These are phyloP conservation scores for Clamator glandarius DNA, from an alignment of 2,797 vertebrate genomes.

Conservation along the genomic window DNA sequence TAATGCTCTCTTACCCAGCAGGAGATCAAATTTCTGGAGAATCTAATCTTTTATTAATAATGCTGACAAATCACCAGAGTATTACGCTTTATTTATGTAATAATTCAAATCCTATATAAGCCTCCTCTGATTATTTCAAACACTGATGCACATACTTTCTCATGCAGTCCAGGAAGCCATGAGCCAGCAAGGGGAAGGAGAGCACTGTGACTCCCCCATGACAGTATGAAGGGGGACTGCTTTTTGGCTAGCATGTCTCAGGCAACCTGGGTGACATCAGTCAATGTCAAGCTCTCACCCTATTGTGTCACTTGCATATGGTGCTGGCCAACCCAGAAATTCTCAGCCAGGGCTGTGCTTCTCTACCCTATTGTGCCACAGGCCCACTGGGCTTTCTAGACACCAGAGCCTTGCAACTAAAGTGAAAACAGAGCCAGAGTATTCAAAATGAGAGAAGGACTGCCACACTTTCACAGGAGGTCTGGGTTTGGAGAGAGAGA, in stretches of 20 bases:
- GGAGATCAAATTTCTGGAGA: slow-evolving; percentile 70
- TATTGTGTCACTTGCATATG: neutral
- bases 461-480: neutral
- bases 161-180: neutral
- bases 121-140: slow-evolving; percentile 31
- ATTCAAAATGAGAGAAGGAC: neutral
- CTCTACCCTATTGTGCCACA: neutral
- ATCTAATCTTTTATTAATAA: slow-evolving; percentile 77
- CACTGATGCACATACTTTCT: neutral
- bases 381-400: neutral
- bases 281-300: neutral
- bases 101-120: slow-evolving; percentile 61
- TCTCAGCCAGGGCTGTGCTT: neutral
- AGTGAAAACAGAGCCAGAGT: neutral
- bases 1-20: slow-evolving; percentile 52
- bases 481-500: neutral
- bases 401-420: neutral
- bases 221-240: neutral
- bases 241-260: neutral
- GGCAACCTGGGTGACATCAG: neutral
- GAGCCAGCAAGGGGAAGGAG: neutral
- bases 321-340: neutral
- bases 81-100: slow-evolving; percentile 65
- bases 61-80: slow-evolving; percentile 66
- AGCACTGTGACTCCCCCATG: neutral